Percentiles rank a stretch among this genome's conserved stretches.
Conservation (phyloP, 2,888 invertebrate species). For the Tanytarsus gracilentus region DNA sequence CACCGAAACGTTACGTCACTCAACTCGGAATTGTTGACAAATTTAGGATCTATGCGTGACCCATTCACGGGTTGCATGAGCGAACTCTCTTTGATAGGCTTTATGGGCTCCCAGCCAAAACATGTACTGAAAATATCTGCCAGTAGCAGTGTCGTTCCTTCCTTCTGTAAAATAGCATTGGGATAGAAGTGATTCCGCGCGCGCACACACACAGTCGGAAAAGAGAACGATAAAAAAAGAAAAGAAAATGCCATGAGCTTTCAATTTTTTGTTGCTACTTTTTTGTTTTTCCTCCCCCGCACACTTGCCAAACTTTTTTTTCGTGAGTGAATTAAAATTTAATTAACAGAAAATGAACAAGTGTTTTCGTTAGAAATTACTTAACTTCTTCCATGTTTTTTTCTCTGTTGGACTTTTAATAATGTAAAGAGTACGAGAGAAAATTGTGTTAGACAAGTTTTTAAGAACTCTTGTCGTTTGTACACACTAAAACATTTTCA, state of each 20-base stretch:
- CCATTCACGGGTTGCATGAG: conserved; percentile 53
- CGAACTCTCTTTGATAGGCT: conserved; percentile 61
- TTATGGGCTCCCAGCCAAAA: conserved; percentile 78
- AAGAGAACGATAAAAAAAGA: conserved; percentile 12
- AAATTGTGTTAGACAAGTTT: too few species aligned
- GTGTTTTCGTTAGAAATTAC: background rate
- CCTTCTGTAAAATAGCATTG: conserved; percentile 51
- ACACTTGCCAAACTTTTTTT: background rate
- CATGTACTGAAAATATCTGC: conserved; percentile 86
- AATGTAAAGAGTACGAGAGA: background rate
- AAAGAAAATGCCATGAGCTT: conserved; percentile 19
- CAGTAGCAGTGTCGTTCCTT: conserved; percentile 74
- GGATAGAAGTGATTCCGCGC: background rate
- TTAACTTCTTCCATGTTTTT: background rate
- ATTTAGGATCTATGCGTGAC: conserved; percentile 81
- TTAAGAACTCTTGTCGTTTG: too few species aligned
- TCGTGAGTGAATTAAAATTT: conserved; percentile 20
- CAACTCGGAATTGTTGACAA: conserved; percentile 87
- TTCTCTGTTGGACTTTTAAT: background rate
- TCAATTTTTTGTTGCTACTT: background rate
- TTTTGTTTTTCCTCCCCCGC: background rate
- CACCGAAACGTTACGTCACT: conserved; percentile 82
- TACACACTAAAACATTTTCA: too few species aligned
- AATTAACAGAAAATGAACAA: conserved; percentile 22
- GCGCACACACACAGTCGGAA: background rate